Percentiles rank a stretch among this genome's conserved stretches.
These are phyloP conservation scores for Dendroctonus valens DNA, from an alignment of 1,140 invertebrate species.

Conservation along the genomic window DNA sequence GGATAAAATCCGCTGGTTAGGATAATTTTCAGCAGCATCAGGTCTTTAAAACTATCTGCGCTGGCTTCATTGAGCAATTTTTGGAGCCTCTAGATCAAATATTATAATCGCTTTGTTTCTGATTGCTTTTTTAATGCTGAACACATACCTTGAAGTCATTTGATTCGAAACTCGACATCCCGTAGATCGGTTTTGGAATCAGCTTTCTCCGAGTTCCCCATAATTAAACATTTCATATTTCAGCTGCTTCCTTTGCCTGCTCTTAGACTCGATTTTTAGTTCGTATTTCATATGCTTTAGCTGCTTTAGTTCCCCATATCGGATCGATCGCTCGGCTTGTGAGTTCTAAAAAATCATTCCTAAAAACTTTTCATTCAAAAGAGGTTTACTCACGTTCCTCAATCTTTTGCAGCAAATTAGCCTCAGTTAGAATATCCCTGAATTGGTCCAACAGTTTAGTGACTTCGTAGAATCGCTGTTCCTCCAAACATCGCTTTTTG, in stretches of 20 bases:
- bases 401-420: conserved; percentile 63
- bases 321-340: conserved; percentile 73
- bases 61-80: conserved; percentile 68
- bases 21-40: conserved; percentile 88
- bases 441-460: conserved; percentile 91
- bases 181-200: conserved; percentile 74
- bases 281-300: conserved; percentile 76
- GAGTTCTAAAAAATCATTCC: conserved; percentile 49
- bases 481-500: conserved; percentile 82
- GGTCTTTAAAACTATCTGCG: conserved; percentile 74
- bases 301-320: conserved; percentile 85
- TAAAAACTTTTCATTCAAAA: neutral
- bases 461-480: conserved; percentile 95
- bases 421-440: conserved; percentile 76
- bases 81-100: conserved; percentile 46
- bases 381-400: conserved; percentile 47
- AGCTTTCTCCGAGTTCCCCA: conserved; percentile 55
- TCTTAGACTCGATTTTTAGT: conserved; percentile 58
- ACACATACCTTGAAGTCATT: conserved; percentile 44
- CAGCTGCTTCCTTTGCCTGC: conserved; percentile 71
- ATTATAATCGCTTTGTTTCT: neutral
- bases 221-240: conserved; percentile 58
- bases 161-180: conserved; percentile 84
- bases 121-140: neutral
- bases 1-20: conserved; percentile 91